Percentiles rank a stretch among this genome's conserved stretches.
Conservation (phyloP, 2,888 invertebrate species). For the Plebejus argus region DNA sequence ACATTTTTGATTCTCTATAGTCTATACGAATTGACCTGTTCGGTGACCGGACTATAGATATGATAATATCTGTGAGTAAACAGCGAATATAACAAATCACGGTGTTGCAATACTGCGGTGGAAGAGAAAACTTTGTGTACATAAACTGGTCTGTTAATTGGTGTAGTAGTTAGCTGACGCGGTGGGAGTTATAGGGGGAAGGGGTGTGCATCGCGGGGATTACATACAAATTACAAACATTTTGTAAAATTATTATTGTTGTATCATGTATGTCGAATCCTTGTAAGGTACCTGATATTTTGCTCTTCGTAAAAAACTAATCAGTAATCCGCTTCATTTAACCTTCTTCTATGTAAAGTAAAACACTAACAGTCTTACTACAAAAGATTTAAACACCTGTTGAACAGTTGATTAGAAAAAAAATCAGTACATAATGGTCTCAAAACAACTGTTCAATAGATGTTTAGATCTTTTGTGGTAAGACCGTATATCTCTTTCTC, state of each 20-base stretch:
- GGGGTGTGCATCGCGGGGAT: background rate
- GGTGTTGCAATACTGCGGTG: background rate
- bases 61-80: background rate
- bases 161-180: background rate
- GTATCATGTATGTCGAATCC: background rate
- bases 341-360: background rate
- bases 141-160: constrained; percentile 2
- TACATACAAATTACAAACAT: background rate
- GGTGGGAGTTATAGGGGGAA: background rate
- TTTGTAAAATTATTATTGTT: background rate
- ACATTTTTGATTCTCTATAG: too few relatives aligned
- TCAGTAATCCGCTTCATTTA: background rate
- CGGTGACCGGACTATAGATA: background rate
- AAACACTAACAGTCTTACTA: too few relatives aligned
- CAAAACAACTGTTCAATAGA: too few relatives aligned
- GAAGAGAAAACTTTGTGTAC: background rate
- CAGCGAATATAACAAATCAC: background rate
- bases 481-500: too few relatives aligned
- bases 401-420: too few relatives aligned
- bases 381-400: too few relatives aligned
- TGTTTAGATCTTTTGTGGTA: too few relatives aligned
- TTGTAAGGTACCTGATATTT: background rate
- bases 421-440: too few relatives aligned
- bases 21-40: background rate
- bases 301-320: background rate